phyloP scores from a whole-genome alignment of 2,113 vertebrate species.

The Pseudorhombus dupliciocellatus region DNA sequence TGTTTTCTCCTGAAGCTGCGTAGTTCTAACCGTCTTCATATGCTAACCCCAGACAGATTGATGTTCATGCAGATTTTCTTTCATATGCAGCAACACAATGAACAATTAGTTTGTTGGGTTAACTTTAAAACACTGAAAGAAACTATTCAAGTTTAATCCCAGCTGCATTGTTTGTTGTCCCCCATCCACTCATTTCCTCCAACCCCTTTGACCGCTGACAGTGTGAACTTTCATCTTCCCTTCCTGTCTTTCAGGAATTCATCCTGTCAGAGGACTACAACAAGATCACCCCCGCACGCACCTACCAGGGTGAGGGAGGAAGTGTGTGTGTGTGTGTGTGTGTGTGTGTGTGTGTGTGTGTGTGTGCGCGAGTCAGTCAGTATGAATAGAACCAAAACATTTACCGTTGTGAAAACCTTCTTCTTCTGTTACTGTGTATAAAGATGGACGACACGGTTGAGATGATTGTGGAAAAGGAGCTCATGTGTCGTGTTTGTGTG shows the following conservation, averaged over 20 bases:
- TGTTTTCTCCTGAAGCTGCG: neutral
- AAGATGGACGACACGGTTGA: too few species aligned
- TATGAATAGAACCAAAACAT: neutral
- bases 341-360: slow-evolving; percentile 7
- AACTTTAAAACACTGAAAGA: neutral
- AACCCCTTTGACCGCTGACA: neutral
- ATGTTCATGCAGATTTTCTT: too few species aligned
- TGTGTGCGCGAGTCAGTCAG: neutral
- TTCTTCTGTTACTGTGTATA: too few species aligned
- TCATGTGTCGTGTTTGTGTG: neutral
- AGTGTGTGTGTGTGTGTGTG: slow-evolving; percentile 24
- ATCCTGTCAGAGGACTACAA: slow-evolving; percentile 97
- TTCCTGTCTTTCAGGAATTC: slow-evolving; percentile 87
- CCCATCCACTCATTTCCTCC: neutral
- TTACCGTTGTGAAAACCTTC: too few species aligned
- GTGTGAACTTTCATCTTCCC: slow-evolving; percentile 6
- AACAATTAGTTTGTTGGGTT: too few species aligned
- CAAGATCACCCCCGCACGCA: slow-evolving; percentile 92
- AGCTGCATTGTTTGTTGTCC: neutral
- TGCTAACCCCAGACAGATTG: too few species aligned
- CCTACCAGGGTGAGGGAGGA: slow-evolving; percentile 88
- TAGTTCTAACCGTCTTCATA: neutral
- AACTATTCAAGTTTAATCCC: neutral
- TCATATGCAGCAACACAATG: too few species aligned
- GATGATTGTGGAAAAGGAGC: neutral